These are phyloP conservation scores for Agapornis roseicollis DNA, from an alignment of 2,113 vertebrate species.

Conservation along the genomic window DNA sequence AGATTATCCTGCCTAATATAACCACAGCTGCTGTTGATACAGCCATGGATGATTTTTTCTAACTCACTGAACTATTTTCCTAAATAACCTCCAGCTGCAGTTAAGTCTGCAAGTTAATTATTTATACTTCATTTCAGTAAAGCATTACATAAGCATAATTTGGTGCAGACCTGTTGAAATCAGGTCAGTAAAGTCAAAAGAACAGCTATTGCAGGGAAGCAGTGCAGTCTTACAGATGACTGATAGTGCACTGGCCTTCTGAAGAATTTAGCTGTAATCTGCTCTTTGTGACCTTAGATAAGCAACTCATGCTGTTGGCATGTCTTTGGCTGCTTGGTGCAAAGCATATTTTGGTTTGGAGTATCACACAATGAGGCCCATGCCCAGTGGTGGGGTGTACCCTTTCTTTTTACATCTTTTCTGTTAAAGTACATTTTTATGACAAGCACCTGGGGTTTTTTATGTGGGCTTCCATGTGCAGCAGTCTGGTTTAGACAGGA, in stretches of 20 bases:
- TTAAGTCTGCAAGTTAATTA: slow-evolving; percentile 24
- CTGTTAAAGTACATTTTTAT: neutral
- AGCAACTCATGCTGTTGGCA: neutral
- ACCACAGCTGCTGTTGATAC: neutral
- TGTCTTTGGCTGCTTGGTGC: neutral
- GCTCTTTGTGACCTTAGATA: neutral
- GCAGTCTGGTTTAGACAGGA: neutral
- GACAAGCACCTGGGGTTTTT: neutral
- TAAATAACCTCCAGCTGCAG: slow-evolving; percentile 25
- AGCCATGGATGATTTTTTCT: neutral
- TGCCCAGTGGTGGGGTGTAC: neutral
- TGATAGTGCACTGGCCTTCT: neutral
- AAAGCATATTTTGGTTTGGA: neutral
- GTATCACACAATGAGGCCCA: neutral
- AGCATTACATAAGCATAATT: neutral
- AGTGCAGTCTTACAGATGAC: neutral
- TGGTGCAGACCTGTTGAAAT: neutral
- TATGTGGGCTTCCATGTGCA: neutral
- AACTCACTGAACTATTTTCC: neutral
- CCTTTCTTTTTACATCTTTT: neutral
- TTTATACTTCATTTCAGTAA: slow-evolving; percentile 4
- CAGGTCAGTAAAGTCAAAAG: neutral
- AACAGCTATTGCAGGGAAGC: neutral
- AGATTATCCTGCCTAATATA: neutral
- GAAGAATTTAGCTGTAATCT: neutral